phyloP scores from a whole-genome alignment of 92 coral and sea anemone genomes.

The Epizoanthus fatuus region DNA sequence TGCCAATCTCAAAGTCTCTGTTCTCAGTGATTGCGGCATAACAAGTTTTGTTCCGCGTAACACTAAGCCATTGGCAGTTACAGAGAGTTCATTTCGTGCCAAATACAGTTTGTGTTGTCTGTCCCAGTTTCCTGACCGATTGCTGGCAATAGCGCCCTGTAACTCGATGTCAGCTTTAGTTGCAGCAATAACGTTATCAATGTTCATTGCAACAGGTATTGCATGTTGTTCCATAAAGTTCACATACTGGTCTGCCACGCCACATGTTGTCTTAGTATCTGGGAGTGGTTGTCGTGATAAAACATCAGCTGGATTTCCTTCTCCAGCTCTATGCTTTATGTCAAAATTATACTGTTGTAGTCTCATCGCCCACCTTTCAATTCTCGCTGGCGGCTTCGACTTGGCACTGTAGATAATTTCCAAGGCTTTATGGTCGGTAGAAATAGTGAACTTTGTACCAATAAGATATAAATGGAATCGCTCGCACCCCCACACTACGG shows the following conservation, averaged over 20 bases:
- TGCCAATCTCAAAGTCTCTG: slow-evolving; percentile 42
- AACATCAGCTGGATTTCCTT: slow-evolving; percentile 59
- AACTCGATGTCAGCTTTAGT: slow-evolving; percentile 26
- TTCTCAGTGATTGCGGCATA: slow-evolving; percentile 48
- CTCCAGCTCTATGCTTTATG: slow-evolving; percentile 33
- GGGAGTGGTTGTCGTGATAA: slow-evolving; percentile 37
- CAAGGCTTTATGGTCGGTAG: slow-evolving; percentile 44
- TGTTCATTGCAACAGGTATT: slow-evolving; percentile 24
- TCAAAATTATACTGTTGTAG: slow-evolving; percentile 54
- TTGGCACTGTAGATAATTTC: slow-evolving; percentile 32
- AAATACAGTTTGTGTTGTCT: slow-evolving; percentile 6
- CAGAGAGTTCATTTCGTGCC: slow-evolving; percentile 3
- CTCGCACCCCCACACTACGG: neutral
- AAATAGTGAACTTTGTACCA: slow-evolving; percentile 29
- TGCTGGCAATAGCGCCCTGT: slow-evolving; percentile 17
- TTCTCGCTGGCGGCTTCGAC: slow-evolving; percentile 1
- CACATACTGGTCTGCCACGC: slow-evolving; percentile 50
- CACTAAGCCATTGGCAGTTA: slow-evolving; percentile 28
- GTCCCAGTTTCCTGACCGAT: slow-evolving; percentile 24
- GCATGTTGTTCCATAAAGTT: slow-evolving; percentile 46
- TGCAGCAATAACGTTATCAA: neutral
- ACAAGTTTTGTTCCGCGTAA: slow-evolving; percentile 36
- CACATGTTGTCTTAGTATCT: neutral
- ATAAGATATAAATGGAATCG: neutral
- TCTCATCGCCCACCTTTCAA: slow-evolving; percentile 39